Percentiles rank a stretch among this genome's conserved stretches.
These are phyloP conservation scores for Athene noctua DNA, from an alignment of 2,113 vertebrate species.

Conservation along the genomic window DNA sequence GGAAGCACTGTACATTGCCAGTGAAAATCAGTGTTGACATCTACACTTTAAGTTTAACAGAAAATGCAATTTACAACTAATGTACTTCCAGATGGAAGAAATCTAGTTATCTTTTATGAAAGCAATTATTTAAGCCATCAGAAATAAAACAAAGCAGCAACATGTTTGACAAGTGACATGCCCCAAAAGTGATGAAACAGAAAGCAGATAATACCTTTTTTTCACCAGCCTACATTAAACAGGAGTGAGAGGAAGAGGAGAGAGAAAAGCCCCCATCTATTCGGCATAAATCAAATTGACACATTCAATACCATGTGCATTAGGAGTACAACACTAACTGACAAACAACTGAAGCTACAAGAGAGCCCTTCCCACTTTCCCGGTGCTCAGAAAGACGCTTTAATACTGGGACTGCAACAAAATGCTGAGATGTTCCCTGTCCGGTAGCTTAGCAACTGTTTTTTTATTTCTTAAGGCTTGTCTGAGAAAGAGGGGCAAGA, in stretches of 20 bases:
- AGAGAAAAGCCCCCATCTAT: neutral
- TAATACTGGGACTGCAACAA: neutral
- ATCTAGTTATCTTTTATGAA: constrained; percentile 48
- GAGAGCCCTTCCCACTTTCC: neutral
- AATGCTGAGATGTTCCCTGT: neutral
- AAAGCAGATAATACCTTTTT: neutral
- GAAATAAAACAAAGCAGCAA: constrained; percentile 40
- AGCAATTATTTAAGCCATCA: constrained; percentile 57
- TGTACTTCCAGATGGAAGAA: constrained; percentile 32
- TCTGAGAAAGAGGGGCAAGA: constrained; percentile 13
- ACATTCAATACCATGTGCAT: neutral
- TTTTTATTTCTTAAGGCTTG: constrained; percentile 29
- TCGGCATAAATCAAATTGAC: neutral
- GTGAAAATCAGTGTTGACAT: constrained; percentile 29
- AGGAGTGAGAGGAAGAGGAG: neutral
- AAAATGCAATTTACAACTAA: constrained; percentile 44
- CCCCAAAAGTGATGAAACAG: neutral
- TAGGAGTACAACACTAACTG: neutral
- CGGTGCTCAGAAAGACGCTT: neutral
- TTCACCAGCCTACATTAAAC: neutral
- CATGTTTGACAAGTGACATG: constrained; percentile 16
- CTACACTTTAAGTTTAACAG: constrained; percentile 8
- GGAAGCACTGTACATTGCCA: neutral
- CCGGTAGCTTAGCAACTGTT: constrained; percentile 70
- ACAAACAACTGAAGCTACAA: neutral